Conservation (phyloP, 2,888 invertebrate species). For the Cryptus armator region DNA sequence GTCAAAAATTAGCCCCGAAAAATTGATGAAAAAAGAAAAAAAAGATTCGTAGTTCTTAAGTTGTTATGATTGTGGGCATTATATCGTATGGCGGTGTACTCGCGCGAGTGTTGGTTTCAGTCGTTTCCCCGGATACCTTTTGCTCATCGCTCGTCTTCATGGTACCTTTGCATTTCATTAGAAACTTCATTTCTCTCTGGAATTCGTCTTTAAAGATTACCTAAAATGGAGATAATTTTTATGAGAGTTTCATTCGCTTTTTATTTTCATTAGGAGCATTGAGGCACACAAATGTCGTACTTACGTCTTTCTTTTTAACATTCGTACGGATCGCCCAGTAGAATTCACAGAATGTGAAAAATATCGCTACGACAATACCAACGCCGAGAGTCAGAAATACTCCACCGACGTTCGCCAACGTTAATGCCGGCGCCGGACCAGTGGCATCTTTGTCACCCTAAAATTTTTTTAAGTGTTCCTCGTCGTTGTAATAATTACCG, state of each 20-base stretch:
- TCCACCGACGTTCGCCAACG: conserved; percentile 93
- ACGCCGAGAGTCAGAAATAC: conserved; percentile 91
- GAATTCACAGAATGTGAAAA: conserved; percentile 90
- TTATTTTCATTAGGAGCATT: neutral
- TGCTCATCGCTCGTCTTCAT: conserved; percentile 88
- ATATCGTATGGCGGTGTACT: conserved; percentile 76
- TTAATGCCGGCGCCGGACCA: conserved; percentile 87
- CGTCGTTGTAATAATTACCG: neutral
- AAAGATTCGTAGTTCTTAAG: conserved; percentile 70
- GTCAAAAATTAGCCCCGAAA: neutral
- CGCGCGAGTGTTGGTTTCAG: conserved; percentile 75
- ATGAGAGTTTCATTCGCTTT: neutral
- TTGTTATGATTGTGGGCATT: conserved; percentile 75
- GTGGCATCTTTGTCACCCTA: conserved; percentile 84
- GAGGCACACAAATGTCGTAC: conserved; percentile 45
- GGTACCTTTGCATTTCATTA: conserved; percentile 89
- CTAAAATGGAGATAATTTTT: conserved; percentile 82
- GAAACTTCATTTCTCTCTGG: conserved; percentile 90
- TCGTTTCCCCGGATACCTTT: conserved; percentile 81
- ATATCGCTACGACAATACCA: conserved; percentile 88
- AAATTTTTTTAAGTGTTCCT: neutral
- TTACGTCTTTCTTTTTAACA: conserved; percentile 86
- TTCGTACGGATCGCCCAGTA: conserved; percentile 86
- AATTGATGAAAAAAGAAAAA: conserved; percentile 24
- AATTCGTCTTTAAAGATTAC: conserved; percentile 89